Percentiles rank a stretch among this genome's conserved stretches.
These are phyloP conservation scores for Malacoraja senta DNA, from an alignment of 2,797 vertebrate genomes.

Conservation along the genomic window DNA sequence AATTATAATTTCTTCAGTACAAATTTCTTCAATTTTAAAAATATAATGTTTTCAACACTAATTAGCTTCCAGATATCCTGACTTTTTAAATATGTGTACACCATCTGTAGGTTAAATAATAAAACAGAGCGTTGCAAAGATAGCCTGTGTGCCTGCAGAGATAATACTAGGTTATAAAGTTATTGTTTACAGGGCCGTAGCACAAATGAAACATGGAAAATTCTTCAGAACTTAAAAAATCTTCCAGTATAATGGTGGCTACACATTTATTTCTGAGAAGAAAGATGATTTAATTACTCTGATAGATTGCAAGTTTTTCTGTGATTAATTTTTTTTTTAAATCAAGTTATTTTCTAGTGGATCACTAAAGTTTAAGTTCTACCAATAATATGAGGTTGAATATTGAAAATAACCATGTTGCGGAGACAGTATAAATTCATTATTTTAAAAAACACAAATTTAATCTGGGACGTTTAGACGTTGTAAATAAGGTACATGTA, in stretches of 20 bases:
- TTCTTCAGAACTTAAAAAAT: not conserved
- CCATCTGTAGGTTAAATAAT: constrained; percentile 25
- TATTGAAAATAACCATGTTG: not conserved
- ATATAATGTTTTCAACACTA: not conserved
- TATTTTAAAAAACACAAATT: not conserved
- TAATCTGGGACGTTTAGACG: not conserved
- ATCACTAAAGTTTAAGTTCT: not conserved
- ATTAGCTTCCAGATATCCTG: not conserved
- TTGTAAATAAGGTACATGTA: not conserved
- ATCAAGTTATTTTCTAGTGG: not conserved
- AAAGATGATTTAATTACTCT: not conserved
- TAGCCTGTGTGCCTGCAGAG: constrained; percentile 34
- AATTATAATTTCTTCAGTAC: not conserved
- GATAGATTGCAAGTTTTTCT: not conserved
- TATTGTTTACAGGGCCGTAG: constrained; percentile 29
- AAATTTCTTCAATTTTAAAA: not conserved
- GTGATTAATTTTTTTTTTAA: not conserved
- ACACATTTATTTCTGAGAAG: not conserved
- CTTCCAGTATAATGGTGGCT: not conserved
- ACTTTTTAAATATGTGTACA: constrained; percentile 28
- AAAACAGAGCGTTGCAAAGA: constrained; percentile 17
- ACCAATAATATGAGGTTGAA: not conserved
- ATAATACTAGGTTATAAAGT: constrained; percentile 34
- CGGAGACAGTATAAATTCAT: not conserved
- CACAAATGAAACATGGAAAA: not conserved